Base-by-base conservation (phyloP, 2,113 vertebrate species). In the Strix aluco region DNA sequence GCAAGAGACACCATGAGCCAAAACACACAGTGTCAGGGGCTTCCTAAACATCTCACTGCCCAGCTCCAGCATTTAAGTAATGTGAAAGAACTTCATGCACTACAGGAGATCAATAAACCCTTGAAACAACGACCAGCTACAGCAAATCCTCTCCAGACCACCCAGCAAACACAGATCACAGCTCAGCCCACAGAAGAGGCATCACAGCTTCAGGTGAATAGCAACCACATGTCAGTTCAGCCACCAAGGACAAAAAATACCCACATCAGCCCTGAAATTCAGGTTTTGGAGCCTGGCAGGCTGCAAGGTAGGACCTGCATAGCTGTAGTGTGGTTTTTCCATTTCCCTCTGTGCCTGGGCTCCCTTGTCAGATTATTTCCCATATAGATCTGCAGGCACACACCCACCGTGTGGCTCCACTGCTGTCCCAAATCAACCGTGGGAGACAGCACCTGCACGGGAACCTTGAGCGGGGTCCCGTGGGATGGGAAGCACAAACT, bases 41-140 rank as follows among this genome's bases (percentile, higher is more conserved):
- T 72, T 77, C 61, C 58, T 57, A 11, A 66, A 54, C 42, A 44
- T 79, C 23, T 54, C 23, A 9, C 17, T 14, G 67, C 52, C 54
- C 52, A 17, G 15, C 38, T 86, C 38, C 38, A 36, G 29, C 0
- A 0, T 9, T 8, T 46, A 66, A 74, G 46, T 42, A 18, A 42
- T 0, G 2, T 15, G 15, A 66, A 40, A 65, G 20, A 38, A 55
- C 29, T 29, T 29, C 4, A 8, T 17, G 14, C 0, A 1, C 38
- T 57, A 42, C 46, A 21, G 30, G 58, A 62, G 71, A 59, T 63
- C 46, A 72, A 32, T 54, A 75, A 81, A 47, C 29, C 17, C 32
- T 52, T 44, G 23, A 67, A 72, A 73, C 40, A 69, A 62, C 5
- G 5, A 70, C n/a, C 34, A 58, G n/a, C 49, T 63, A 58, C 34